These are phyloP conservation scores for Antechinus stuartii DNA, from an alignment of 2,113 vertebrate species.

Conservation along the genomic window DNA sequence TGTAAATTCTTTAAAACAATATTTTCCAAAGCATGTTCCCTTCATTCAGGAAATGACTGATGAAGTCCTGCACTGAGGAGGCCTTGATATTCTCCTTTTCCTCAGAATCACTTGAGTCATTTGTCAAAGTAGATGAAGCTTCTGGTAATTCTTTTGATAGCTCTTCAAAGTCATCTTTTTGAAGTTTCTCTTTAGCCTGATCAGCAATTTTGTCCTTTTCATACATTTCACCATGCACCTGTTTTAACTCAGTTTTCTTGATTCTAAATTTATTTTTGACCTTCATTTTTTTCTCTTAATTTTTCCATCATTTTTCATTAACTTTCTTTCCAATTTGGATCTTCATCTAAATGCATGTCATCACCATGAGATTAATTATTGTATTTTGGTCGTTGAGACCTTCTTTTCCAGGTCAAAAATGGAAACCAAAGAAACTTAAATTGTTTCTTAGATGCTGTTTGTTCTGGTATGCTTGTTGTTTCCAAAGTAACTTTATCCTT, in stretches of 20 bases:
- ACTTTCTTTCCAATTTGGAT: conserved; percentile 85
- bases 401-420: conserved; percentile 45
- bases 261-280: conserved; percentile 88
- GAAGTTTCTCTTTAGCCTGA: not conserved
- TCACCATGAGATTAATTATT: conserved; percentile 42
- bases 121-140: conserved; percentile 22
- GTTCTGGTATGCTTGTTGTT: conserved; percentile 75
- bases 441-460: conserved; percentile 69
- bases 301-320: conserved; percentile 90
- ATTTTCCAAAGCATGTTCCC: conserved; percentile 83
- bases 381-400: conserved; percentile 43
- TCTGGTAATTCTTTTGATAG: conserved; percentile 48
- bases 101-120: conserved; percentile 51
- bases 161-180: conserved; percentile 78
- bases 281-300: conserved; percentile 87
- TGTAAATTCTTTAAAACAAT: conserved; percentile 19
- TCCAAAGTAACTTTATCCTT: conserved; percentile 87
- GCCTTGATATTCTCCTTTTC: conserved; percentile 49
- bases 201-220: conserved; percentile 58
- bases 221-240: conserved; percentile 87
- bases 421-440: conserved; percentile 65
- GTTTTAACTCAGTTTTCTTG: conserved; percentile 90
- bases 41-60: conserved; percentile 82
- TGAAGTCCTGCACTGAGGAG: not conserved
- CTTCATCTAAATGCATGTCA: conserved; percentile 31